Conservation (phyloP, 2,888 invertebrate genomes). For the Baccha elongata region DNA sequence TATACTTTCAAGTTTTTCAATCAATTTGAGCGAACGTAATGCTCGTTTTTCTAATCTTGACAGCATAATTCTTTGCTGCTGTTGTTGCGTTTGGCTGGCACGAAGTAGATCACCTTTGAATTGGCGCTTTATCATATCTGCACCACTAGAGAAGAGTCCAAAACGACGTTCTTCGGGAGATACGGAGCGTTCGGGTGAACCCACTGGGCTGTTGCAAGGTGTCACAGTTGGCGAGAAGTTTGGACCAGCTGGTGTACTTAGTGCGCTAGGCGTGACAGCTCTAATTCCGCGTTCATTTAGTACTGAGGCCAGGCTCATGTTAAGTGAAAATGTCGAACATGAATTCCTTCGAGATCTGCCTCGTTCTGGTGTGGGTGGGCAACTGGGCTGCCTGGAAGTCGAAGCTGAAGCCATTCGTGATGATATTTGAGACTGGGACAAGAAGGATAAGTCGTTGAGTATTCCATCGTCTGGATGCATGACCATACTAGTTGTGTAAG, state of each 20-base stretch:
- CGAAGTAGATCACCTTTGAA: slow-evolving; percentile 83
- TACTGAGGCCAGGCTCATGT: slow-evolving; percentile 88
- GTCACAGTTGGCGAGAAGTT: slow-evolving; percentile 92
- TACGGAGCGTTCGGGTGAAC: slow-evolving; percentile 84
- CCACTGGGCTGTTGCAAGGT: slow-evolving; percentile 91
- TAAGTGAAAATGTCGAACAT: slow-evolving; percentile 90
- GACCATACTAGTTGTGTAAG: slow-evolving; percentile 93
- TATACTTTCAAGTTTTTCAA: slow-evolving; percentile 87
- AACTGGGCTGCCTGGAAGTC: slow-evolving; percentile 83
- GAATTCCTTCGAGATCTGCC: slow-evolving; percentile 90
- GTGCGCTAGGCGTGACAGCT: slow-evolving; percentile 87
- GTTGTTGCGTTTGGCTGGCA: slow-evolving; percentile 79
- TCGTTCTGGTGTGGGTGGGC: slow-evolving; percentile 82
- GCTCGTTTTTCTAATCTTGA: slow-evolving; percentile 81
- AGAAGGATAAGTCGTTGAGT: slow-evolving; percentile 84
- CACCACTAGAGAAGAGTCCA: slow-evolving; percentile 86
- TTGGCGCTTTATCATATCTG: slow-evolving; percentile 86
- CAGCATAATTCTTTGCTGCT: slow-evolving; percentile 80
- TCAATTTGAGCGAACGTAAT: slow-evolving; percentile 84
- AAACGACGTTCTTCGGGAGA: slow-evolving; percentile 82
- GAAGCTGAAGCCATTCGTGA: slow-evolving; percentile 87
- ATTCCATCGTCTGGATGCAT: slow-evolving; percentile 94
- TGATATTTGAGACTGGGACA: slow-evolving; percentile 86
- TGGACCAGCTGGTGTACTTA: slow-evolving; percentile 86
- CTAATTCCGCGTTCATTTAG: slow-evolving; percentile 90